phyloP scores from a whole-genome alignment of 2,888 invertebrate genomes.

The Drosophila mayaguana region DNA sequence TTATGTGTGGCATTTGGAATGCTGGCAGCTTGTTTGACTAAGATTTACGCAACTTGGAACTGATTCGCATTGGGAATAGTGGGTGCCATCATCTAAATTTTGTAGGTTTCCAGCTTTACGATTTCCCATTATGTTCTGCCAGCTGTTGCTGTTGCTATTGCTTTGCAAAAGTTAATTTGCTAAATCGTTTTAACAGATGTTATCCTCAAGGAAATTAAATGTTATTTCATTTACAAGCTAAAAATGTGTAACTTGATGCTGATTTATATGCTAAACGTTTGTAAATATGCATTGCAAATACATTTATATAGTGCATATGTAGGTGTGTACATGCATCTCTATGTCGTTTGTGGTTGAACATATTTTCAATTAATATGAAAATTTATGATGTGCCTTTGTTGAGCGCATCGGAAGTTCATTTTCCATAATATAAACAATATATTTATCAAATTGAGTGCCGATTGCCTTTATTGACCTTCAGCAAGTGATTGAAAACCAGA shows the following conservation, averaged over 20 bases:
- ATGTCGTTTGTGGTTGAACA: slow-evolving; percentile 28
- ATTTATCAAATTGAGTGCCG: slow-evolving; percentile 31
- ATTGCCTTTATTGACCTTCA: slow-evolving; percentile 29
- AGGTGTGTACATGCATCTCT: background rate
- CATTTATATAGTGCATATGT: background rate
- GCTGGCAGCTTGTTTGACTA: slow-evolving; percentile 45
- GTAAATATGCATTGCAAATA: background rate
- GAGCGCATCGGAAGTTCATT: slow-evolving; percentile 55
- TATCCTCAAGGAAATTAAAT: slow-evolving; percentile 71
- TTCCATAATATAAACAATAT: slow-evolving; percentile 39
- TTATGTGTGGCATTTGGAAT: slow-evolving; percentile 33
- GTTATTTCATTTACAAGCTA: slow-evolving; percentile 37
- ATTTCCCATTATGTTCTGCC: slow-evolving; percentile 31
- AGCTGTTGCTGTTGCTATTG: slow-evolving; percentile 44
- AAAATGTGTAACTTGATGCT: slow-evolving; percentile 24
- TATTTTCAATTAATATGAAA: slow-evolving; percentile 61
- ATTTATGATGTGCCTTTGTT: slow-evolving; percentile 46
- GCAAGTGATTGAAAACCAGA: slow-evolving; percentile 3
- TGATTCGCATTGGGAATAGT: slow-evolving; percentile 64
- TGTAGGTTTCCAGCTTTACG: background rate
- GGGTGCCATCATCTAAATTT: slow-evolving; percentile 1
- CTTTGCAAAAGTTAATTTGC: slow-evolving; percentile 64
- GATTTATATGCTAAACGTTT: slow-evolving; percentile 31
- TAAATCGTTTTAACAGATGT: slow-evolving; percentile 69
- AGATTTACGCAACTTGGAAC: slow-evolving; percentile 72